These are phyloP conservation scores for Halcyon malimbica DNA, from an alignment of 2,113 vertebrate species.

Conservation along the genomic window DNA sequence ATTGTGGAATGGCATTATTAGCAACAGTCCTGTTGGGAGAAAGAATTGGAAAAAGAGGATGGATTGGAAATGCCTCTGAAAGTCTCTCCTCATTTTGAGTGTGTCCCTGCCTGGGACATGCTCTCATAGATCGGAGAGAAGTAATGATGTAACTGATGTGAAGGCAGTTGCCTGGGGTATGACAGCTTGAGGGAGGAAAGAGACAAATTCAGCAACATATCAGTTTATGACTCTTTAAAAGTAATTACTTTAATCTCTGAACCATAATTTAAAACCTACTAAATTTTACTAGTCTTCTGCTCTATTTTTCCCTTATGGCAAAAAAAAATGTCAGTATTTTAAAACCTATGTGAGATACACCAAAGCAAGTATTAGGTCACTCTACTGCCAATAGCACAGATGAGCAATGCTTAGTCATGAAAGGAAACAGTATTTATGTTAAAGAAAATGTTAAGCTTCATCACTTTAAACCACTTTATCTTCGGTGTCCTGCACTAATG, in stretches of 20 bases:
- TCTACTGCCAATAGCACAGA: not conserved
- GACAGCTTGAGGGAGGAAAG: constrained; percentile 16
- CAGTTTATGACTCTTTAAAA: constrained; percentile 38
- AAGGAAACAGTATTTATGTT: not conserved
- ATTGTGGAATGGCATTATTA: not conserved
- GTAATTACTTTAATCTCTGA: constrained; percentile 33
- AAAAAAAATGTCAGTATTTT: not conserved
- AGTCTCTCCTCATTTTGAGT: not conserved
- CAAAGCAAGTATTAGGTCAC: not conserved
- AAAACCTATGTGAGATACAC: not conserved
- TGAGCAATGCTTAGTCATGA: not conserved
- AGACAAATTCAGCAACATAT: constrained; percentile 20
- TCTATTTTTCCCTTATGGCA: not conserved
- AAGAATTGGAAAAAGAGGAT: not conserved
- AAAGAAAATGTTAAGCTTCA: not conserved
- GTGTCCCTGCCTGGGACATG: not conserved
- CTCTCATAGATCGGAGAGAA: not conserved
- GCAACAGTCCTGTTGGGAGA: not conserved
- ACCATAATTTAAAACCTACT: constrained; percentile 14
- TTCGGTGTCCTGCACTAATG: not conserved
- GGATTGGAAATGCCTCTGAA: not conserved
- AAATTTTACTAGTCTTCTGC: not conserved
- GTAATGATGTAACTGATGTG: not conserved
- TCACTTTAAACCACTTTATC: not conserved
- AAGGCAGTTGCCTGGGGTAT: constrained; percentile 4